Evolutionary conservation across 2,888 invertebrate genomes (phyloP), one percentile per base, ranked within the genome.

Genomic region (Harpalus rufipes): DNA sequence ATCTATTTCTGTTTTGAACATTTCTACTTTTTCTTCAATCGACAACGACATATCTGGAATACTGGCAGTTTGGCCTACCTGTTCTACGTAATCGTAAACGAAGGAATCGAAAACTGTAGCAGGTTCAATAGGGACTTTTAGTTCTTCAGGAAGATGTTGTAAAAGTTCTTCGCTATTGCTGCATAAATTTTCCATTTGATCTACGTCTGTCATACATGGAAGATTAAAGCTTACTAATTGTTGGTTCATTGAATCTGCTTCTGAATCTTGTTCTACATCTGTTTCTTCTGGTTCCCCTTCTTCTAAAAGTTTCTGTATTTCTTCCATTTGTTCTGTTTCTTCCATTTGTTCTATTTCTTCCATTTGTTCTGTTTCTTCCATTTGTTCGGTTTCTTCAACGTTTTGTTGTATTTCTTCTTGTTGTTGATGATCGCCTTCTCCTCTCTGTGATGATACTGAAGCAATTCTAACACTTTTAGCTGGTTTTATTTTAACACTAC

Each of bases 1-100:
- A 86, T 88, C 88, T 78, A 94, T 89, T 7, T 89, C 87, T 56
- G 88, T 90, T 7, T 88, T 87, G 18, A 94, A 88, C 88, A 92
- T 90, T 85, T 90, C 89, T 86, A 91, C 89, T 81, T 92, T 85
- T 87, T 93, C 92, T 85, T 92, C 92, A 44, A 88, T 86, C 8
- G 90, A 91, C 58, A 92, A 90, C 87, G 91, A 89, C 85, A 93
- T 88, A 14, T 92, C 91, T 86, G 92, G 91, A 4, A 89, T 86
- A 82, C 88, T 86, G 85, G 92, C 92, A 86, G 91, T 91, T 0
- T 87, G 87, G 4, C 93, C 89, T 81, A 91, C 91, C 85, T 90
- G 87, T 21, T 89, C 90, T 0, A 92, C 93, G 88, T 92, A 92
- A 84, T 91, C 88, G 87, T 92, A 91, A 3, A 93, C 92, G 78